Evolutionary conservation across 2,797 vertebrate genomes (phyloP).

Genomic region (Falco naumanni): DNA sequence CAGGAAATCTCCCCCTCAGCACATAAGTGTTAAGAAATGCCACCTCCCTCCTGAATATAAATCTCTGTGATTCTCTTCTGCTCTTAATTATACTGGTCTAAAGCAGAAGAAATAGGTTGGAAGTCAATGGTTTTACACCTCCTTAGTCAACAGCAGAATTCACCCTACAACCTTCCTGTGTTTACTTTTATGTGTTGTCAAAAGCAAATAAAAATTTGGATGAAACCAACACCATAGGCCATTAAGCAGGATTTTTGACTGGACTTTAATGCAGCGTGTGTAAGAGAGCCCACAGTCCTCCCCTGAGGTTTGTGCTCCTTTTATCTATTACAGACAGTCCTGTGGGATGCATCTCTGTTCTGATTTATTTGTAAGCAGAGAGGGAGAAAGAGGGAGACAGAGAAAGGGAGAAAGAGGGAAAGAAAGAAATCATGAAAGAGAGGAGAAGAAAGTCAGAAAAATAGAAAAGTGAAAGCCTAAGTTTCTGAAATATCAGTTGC

Average conservation of each 20-base stretch:
- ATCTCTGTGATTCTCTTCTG: conserved; percentile 14
- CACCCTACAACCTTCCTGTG: background rate
- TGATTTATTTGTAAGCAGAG: background rate
- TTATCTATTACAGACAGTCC: background rate
- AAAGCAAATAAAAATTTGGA: conserved; percentile 20
- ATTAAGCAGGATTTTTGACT: conserved; percentile 2
- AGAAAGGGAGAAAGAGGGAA: background rate
- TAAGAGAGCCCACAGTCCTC: background rate
- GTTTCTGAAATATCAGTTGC: background rate
- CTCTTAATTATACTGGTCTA: conserved; percentile 25
- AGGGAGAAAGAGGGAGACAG: background rate
- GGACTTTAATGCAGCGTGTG: background rate
- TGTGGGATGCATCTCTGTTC: background rate
- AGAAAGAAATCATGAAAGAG: background rate
- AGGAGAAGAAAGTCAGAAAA: background rate
- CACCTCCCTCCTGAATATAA: conserved; percentile 45
- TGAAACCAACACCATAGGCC: background rate
- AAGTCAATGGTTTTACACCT: background rate
- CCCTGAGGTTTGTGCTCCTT: background rate
- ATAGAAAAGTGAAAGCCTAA: background rate
- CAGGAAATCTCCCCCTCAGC: conserved; percentile 29
- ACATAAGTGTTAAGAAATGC: conserved; percentile 7
- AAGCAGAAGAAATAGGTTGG: background rate
- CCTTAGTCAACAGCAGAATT: background rate
- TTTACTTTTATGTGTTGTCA: background rate